Percentiles rank a stretch among this genome's conserved stretches.
Conservation (phyloP, 1,140 invertebrate species). For the Diabrotica undecimpunctata region DNA sequence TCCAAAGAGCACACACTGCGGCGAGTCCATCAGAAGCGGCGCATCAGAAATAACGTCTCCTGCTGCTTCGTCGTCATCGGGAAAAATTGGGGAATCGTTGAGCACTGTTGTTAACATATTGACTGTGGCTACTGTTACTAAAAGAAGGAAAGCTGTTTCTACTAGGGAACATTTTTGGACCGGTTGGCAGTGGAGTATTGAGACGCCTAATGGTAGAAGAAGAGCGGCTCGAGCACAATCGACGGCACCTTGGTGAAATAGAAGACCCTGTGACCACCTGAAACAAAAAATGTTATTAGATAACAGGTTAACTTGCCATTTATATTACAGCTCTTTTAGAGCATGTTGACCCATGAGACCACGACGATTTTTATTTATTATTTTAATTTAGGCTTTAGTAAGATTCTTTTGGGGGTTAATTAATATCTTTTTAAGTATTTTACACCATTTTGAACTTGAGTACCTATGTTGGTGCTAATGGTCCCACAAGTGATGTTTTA, state of each 20-base stretch:
- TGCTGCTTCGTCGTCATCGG: conserved; percentile 67
- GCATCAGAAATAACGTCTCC: conserved; percentile 52
- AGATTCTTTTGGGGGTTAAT: too few relatives aligned
- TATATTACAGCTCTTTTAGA: too few relatives aligned
- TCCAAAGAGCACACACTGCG: conserved; percentile 84
- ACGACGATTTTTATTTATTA: too few relatives aligned
- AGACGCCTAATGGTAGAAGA: conserved; percentile 74
- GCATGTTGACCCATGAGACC: too few relatives aligned
- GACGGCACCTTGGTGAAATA: conserved; percentile 83
- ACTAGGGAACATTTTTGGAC: conserved; percentile 85
- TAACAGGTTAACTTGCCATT: too few relatives aligned
- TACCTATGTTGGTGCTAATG: too few relatives aligned
- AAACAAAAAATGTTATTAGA: conserved; percentile 32
- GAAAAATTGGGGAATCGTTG: conserved; percentile 85
- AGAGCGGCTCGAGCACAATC: conserved; percentile 80
- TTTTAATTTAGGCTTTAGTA: too few relatives aligned
- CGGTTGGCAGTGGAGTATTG: conserved; percentile 77
- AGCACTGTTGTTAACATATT: conserved; percentile 87
- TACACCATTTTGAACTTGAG: too few relatives aligned
- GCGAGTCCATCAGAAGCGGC: conserved; percentile 45
- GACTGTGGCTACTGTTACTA: conserved; percentile 84
- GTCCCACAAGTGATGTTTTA: too few relatives aligned
- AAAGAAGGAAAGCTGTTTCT: conserved; percentile 82
- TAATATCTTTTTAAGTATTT: too few relatives aligned
- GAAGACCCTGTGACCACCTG: conserved; percentile 83